Evolutionary conservation across 64 coral and sea anemone species (phyloP), one percentile per base, ranked within the genome.

Genomic region (Montipora foliosa): DNA sequence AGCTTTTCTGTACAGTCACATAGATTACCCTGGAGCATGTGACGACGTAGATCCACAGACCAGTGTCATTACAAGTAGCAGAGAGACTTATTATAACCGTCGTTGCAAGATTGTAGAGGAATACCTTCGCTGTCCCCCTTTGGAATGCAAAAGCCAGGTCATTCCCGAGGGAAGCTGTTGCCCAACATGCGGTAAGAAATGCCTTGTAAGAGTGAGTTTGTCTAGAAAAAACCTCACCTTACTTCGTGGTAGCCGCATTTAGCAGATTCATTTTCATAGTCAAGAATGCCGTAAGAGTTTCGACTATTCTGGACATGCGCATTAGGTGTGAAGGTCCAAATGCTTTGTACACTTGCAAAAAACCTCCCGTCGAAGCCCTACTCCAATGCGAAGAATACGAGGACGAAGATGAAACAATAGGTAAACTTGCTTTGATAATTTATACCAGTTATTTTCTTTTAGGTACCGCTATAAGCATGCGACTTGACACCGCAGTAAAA

Each of bases 141-240:
- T 83, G 5, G 22, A n/a, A 13, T 96, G 95, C 55, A 9, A n/a
- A 12, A 87, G 25, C 58, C 84, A 76, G 53, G 92, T 96, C 16
- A 47, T 94, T n/a, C 91, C 95, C 14, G 95, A 96, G 55, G 95
- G 95, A 75, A 94, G 95, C 51, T 96, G 95, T 73, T 96, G 95
- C 11, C 95, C 87, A 48, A 87, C 87, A 5, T 96, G 95, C 44
- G 95, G 95, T 96, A 87, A 74, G 95, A 5, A 86, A 20, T 9
- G 2, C 21, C 16, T 1, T n/a, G 17, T 24, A 71, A 71, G 53
- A 11, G 53, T 57, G 53, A 0, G 11, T 6, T 57, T 57, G 53
- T 57, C 11, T 11, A 57, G 53, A 57, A 6, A 57, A 57, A 6
- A 37, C 37, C 37, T 37, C 37, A 37, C 37, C 37, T 37, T 37